Conservation (phyloP, 2,797 vertebrate species). For the Pygocentrus nattereri region DNA sequence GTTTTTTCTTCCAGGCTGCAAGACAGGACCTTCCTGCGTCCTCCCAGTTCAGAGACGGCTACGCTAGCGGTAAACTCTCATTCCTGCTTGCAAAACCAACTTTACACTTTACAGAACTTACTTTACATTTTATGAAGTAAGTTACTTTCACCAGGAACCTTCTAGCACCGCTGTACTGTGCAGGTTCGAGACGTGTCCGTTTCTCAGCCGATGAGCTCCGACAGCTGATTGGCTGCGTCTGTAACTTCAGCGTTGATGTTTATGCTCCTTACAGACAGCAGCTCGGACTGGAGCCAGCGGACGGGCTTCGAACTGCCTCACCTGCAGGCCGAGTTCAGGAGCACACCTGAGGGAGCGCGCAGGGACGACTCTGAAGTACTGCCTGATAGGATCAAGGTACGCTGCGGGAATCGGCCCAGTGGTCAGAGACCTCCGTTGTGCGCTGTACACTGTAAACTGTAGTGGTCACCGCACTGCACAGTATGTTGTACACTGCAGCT, state of each 20-base stretch:
- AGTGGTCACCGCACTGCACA: no score
- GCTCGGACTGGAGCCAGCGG: constrained; percentile 92
- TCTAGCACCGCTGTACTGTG: no score
- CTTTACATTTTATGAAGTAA: no score
- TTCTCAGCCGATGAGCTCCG: no score
- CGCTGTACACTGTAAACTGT: background rate
- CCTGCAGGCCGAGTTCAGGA: constrained; percentile 84
- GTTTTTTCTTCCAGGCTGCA: constrained; percentile 70
- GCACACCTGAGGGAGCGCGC: constrained; percentile 81
- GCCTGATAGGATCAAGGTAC: constrained; percentile 93
- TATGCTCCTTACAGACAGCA: constrained; percentile 80
- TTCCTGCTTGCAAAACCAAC: no score
- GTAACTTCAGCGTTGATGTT: background rate
- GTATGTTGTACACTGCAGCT: no score
- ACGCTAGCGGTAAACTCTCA: constrained; percentile 86
- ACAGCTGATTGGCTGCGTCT: no score
- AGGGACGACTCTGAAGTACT: constrained; percentile 86
- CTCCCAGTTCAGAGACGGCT: constrained; percentile 84
- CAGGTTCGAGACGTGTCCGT: no score
- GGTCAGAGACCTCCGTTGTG: no score
- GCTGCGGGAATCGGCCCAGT: no score
- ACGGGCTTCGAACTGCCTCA: constrained; percentile 75
- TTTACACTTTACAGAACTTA: no score
- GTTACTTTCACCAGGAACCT: no score
- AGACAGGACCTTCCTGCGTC: constrained; percentile 71